A percentile compares a stretch with the other conserved stretches of the same genome.
phyloP scores from a whole-genome alignment of 92 coral and sea anemone species.

The Epizoanthus illoricatus region DNA sequence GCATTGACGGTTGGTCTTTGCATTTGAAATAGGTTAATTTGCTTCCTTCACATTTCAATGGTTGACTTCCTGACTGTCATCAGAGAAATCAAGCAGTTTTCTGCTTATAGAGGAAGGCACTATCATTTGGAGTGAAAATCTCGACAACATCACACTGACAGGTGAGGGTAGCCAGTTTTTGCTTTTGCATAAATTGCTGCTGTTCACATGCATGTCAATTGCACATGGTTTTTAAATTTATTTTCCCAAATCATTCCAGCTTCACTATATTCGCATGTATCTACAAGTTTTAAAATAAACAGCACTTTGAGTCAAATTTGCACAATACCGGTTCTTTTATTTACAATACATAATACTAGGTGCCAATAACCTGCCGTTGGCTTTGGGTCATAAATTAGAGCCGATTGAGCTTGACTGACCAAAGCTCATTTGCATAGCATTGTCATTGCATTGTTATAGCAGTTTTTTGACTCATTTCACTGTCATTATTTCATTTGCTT shows the following conservation, averaged over 20 bases:
- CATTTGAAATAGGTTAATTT: neutral
- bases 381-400: neutral
- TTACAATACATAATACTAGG: too few species aligned
- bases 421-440: too few species aligned
- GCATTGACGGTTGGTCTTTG: neutral
- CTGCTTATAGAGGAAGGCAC: neutral
- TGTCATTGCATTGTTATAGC: too few species aligned
- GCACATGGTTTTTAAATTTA: neutral
- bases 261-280: too few species aligned
- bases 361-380: too few species aligned
- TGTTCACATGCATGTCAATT: neutral
- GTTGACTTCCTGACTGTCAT: neutral
- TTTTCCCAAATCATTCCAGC: neutral
- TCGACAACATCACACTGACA: neutral
- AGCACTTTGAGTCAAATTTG: too few species aligned
- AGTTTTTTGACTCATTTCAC: too few species aligned
- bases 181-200: neutral
- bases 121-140: neutral
- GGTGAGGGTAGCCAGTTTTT: neutral
- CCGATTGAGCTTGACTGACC: too few species aligned
- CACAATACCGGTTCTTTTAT: too few species aligned
- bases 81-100: neutral
- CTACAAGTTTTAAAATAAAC: too few species aligned
- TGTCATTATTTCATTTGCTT: too few species aligned
- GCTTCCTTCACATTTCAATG: neutral